Evolutionary conservation across 2,888 invertebrate genomes (phyloP), one percentile per base, ranked within the genome.

Genomic region (Mimumesa dahlbomi): DNA sequence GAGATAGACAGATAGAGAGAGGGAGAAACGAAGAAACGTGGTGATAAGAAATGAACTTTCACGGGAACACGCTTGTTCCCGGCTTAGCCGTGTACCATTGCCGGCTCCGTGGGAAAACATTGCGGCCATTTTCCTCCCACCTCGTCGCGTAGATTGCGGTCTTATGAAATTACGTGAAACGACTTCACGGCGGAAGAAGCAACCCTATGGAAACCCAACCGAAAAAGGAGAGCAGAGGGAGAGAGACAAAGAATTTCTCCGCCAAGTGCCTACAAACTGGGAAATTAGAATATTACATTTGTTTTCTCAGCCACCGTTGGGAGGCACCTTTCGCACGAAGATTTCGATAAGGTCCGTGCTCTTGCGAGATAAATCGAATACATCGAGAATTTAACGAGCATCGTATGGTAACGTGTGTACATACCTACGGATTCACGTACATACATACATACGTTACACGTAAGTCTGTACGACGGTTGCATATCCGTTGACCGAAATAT

Each of bases 131-230:
- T 70, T 50, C 70, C 43, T 42, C 31, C 38, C 58, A 36, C 64
- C 63, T 36, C 56, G 38, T 49, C 72, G 59, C 52, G 72, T 68
- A 74, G 68, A 74, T 68, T 68, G 73, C 73, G 59, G 64, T 64
- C 68, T 73, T 74, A 68, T 68, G 64, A 72, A 68, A 74, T 74
- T 74, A 74, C 64, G 57, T 52, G 68, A 18, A 58, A 68, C 73
- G 13, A 61, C 49, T 57, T 45, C 31, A 22, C 18, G 40, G 36
- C 36, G 64, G 19, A 45, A 31, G 40, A 34, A 25, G 21, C 6
- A 14, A 11, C 13, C 19, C 29, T 19, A 7, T 54, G 46, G 14
- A 31, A 36, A 45, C 21, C 49, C 14, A 40, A 13, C 18, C n/a
- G n/a, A n/a, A n/a, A n/a, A n/a, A n/a, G 2, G 14, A 1, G 48